Evolutionary conservation across 2,797 vertebrate genomes (phyloP), one percentile per base, ranked within the genome.

Genomic region (Sebastes alutus): DNA sequence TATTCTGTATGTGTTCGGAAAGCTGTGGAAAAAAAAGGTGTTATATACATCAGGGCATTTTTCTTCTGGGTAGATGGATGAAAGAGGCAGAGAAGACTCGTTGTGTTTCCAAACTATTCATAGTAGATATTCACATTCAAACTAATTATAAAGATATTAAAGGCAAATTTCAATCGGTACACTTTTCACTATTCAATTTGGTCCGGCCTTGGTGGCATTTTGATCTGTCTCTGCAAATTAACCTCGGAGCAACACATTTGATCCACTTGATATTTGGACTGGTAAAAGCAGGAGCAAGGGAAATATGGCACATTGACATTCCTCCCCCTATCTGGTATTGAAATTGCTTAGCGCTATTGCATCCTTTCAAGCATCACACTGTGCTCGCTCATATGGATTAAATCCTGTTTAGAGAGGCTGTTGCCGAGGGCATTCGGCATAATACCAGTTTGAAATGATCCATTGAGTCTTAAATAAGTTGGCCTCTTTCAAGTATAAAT

Each of bases 351-450:
- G 90, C 46, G 85, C 85, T 91, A 90, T 89, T 89, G 90, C 90
- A 89, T 93, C 90, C 89, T 89, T 93, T 94, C 92, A 90, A 92
- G 92, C 92, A 86, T 94, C 88, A 88, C 88, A 89, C 85, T 89
- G 81, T 90, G 87, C 89, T 88, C 70, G 61, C 83, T 94, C 91
- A 88, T 92, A 90, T 89, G 90, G 89, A 89, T 92, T 92, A 90
- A 89, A 91, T 94, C 88, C 90, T 88, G 79, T 91, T 88, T 89
- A 81, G 87, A 90, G 82, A 90, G 83, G 89, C 86, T 90, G 92
- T 87, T 88, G 86, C 91, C 83, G 74, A 85, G 87, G 92, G 92
- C 90, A 87, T 76, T 87, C 60, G 83, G 91, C 92, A 90, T 90
- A 87, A 88, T 88, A 88, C 87, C 92, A 86, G 79, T 80, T 79